phyloP scores from a whole-genome alignment of 2,113 vertebrate genomes.

The Felis catus region DNA sequence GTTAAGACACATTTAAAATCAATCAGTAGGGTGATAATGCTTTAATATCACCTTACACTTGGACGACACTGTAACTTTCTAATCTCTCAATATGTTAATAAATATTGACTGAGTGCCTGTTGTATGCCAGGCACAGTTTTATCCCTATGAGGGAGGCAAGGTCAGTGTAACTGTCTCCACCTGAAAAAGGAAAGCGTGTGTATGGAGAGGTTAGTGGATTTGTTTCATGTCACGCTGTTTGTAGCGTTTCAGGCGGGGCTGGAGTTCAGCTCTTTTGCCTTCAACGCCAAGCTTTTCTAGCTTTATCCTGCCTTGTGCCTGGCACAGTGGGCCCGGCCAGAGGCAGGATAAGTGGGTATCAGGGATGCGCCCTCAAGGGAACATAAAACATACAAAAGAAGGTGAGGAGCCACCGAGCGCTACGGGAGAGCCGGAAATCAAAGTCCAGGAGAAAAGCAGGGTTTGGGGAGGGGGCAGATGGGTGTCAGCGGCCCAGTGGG shows the following conservation, averaged over 20 bases:
- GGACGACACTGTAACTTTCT: neutral
- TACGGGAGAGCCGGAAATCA: neutral
- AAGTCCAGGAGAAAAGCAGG: neutral
- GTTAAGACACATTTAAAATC: neutral
- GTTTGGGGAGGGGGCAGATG: neutral
- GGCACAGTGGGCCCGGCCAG: neutral
- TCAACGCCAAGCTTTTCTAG: neutral
- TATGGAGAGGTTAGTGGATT: neutral
- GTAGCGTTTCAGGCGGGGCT: neutral
- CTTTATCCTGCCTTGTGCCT: neutral
- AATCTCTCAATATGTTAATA: neutral
- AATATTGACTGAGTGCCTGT: neutral
- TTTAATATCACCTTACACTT: constrained; percentile 9
- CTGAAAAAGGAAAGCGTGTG: neutral
- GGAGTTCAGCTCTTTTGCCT: neutral
- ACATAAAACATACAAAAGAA: neutral
- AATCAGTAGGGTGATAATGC: neutral
- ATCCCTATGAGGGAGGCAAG: neutral
- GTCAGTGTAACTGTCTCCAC: neutral
- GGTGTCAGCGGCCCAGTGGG: neutral
- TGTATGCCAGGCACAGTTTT: neutral
- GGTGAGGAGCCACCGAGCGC: neutral
- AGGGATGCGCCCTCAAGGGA: neutral
- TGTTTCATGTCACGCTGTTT: neutral
- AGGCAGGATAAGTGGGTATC: too few relatives aligned